Evolutionary conservation across 2,113 vertebrate genomes (phyloP).

Genomic region (Prolemur simus): DNA sequence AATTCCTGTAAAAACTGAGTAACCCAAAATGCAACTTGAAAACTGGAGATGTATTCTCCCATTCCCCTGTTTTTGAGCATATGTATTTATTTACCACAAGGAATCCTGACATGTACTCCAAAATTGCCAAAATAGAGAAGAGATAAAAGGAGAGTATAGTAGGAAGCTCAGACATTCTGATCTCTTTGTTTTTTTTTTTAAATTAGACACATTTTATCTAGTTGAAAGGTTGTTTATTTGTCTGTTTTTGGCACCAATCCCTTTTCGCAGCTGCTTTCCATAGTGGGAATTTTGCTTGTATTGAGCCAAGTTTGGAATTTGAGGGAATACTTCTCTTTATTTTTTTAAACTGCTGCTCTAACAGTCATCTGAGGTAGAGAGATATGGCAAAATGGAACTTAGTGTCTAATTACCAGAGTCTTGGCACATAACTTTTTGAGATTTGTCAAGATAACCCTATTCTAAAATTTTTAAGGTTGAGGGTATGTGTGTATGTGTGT

Average conservation of each 20-base stretch:
- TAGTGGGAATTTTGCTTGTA: slow-evolving; percentile 48
- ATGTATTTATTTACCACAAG: neutral
- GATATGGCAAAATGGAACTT: slow-evolving; percentile 42
- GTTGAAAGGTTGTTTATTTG: neutral
- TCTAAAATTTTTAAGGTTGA: slow-evolving; percentile 39
- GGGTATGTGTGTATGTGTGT: neutral
- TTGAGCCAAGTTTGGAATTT: slow-evolving; percentile 54
- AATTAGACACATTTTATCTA: slow-evolving; percentile 54
- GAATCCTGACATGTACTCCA: neutral
- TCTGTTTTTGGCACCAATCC: neutral
- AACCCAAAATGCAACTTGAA: neutral
- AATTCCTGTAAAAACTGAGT: slow-evolving; percentile 25
- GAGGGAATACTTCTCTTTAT: neutral
- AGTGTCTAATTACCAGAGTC: slow-evolving; percentile 32
- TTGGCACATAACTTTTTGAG: slow-evolving; percentile 48
- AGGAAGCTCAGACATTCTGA: neutral
- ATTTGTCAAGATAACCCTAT: slow-evolving; percentile 44
- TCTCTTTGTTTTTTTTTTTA: neutral
- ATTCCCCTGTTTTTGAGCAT: neutral
- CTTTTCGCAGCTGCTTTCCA: slow-evolving; percentile 20
- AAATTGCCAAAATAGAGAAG: slow-evolving; percentile 23
- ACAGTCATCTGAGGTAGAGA: neutral
- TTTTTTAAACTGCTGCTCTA: slow-evolving; percentile 4
- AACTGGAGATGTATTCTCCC: neutral
- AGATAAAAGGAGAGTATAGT: neutral